Evolutionary conservation across 2,113 vertebrate genomes (phyloP).

Genomic region (Leptocoma aspasia): DNA sequence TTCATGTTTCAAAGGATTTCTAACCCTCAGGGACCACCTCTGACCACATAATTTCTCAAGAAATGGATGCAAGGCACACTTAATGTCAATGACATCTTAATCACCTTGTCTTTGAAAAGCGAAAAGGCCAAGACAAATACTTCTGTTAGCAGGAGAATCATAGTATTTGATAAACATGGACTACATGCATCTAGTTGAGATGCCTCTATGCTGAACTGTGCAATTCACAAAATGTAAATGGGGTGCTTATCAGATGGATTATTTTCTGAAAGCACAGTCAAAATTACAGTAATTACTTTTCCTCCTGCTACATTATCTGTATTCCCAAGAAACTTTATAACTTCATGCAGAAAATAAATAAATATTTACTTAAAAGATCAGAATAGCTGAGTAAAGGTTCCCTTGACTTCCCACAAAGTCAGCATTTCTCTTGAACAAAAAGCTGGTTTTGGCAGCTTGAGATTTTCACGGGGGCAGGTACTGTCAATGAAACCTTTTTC

Average conservation of each 20-base stretch:
- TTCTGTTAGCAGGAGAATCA: not conserved
- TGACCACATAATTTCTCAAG: not conserved
- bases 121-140: not conserved
- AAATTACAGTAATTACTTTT: constrained; percentile 60
- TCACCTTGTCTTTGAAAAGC: not conserved
- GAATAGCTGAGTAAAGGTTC: constrained; percentile 35
- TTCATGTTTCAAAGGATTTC: not conserved
- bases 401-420: not conserved
- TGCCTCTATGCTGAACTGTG: not conserved
- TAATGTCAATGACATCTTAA: not conserved
- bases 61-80: not conserved
- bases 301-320: constrained; percentile 45
- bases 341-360: constrained; percentile 48
- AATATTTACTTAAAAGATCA: constrained; percentile 52
- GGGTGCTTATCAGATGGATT: constrained; percentile 44
- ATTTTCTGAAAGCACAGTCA: constrained; percentile 46
- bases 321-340: constrained; percentile 54
- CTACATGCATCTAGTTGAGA: not conserved
- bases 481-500: not conserved
- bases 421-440: not conserved
- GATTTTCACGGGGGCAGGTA: accelerated
- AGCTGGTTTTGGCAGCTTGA: not conserved
- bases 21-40: not conserved
- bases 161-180: not conserved
- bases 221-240: constrained; percentile 45